Conservation (phyloP, 2,797 vertebrate species). For the Enteromius viviparus region DNA sequence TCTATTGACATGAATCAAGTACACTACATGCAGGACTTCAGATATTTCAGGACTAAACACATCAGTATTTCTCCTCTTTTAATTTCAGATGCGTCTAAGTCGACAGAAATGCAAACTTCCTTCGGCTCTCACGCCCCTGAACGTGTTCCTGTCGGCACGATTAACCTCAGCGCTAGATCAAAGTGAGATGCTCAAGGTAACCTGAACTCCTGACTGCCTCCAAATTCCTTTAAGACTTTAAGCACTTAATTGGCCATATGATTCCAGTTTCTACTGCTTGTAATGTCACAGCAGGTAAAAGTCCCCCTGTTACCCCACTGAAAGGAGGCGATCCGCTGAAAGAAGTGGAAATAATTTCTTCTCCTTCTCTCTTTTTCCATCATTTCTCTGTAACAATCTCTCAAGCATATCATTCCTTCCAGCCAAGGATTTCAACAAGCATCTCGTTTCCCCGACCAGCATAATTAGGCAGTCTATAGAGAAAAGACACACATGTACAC, state of each 20-base stretch:
- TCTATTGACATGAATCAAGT: too few relatives aligned
- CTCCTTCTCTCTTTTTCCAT: constrained; percentile 57
- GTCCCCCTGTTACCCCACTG: constrained; percentile 28
- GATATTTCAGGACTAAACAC: not conserved
- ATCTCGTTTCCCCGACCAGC: constrained; percentile 21
- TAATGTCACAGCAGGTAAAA: constrained; percentile 48
- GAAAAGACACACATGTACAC: constrained; percentile 31
- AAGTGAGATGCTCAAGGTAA: constrained; percentile 68
- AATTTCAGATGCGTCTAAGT: not conserved
- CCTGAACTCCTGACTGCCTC: constrained; percentile 72
- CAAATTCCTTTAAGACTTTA: constrained; percentile 73
- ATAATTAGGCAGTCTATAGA: constrained; percentile 37
- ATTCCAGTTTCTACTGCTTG: constrained; percentile 64
- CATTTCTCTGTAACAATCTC: constrained; percentile 24
- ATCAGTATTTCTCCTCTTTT: not conserved
- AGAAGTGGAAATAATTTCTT: constrained; percentile 50
- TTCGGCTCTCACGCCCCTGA: constrained; percentile 54
- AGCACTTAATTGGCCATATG: constrained; percentile 73
- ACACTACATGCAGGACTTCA: not conserved
- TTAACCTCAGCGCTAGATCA: constrained; percentile 68
- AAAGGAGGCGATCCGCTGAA: constrained; percentile 48
- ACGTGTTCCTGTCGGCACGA: constrained; percentile 54
- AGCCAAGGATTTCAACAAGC: constrained; percentile 36
- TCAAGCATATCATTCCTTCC: constrained; percentile 36
- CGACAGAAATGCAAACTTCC: not conserved